Evolutionary conservation across 1,140 invertebrate genomes (phyloP).

Genomic region (Hydropsyche tenuis): DNA sequence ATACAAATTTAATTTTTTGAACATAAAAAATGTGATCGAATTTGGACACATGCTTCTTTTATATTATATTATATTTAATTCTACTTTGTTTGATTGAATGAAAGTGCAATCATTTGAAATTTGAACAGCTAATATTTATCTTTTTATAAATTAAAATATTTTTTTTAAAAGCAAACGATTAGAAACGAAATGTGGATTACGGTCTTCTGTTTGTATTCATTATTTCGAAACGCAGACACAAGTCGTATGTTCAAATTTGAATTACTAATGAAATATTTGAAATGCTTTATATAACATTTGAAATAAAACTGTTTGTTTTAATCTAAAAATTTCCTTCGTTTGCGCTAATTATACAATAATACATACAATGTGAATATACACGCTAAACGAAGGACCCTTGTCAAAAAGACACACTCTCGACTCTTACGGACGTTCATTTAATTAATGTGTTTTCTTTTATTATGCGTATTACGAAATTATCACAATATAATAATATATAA

Average conservation of each 20-base stretch:
- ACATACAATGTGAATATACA: too few species aligned
- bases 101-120: too few species aligned
- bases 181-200: not conserved
- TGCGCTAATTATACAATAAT: not conserved
- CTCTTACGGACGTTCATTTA: conserved; percentile 1
- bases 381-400: not conserved
- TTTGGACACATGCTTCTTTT: too few species aligned
- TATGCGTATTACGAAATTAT: not conserved
- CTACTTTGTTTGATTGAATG: too few species aligned
- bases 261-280: conserved; percentile 1
- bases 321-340: not conserved
- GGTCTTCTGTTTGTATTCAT: too few species aligned
- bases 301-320: conserved; percentile 10
- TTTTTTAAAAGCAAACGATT: not conserved
- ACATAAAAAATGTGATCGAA: too few species aligned
- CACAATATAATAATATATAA: too few species aligned
- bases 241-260: not conserved
- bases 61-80: too few species aligned
- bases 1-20: too few species aligned
- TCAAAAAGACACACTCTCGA: conserved; percentile 3
- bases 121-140: too few species aligned
- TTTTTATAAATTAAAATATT: not conserved
- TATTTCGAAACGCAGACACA: too few species aligned
- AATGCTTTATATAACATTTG: not conserved
- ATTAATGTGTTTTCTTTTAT: conserved; percentile 10